Percentiles rank a stretch among this genome's conserved stretches.
Evolutionary conservation across 2,797 vertebrate species (phyloP).

Genomic region (Cryptoblepharus egeriae): DNA sequence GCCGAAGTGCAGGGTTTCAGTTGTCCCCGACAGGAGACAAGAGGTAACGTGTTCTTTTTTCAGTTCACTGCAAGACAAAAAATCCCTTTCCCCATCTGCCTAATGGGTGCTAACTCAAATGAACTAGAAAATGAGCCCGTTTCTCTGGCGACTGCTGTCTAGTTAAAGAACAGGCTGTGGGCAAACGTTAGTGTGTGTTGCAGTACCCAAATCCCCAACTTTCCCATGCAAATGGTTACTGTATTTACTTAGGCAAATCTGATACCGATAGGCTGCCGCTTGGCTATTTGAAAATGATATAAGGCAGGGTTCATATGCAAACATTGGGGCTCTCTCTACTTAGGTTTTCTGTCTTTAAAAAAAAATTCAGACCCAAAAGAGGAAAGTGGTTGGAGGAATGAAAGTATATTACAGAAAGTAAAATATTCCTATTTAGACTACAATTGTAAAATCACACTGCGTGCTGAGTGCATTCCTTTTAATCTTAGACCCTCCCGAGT

Average conservation of each 20-base stretch:
- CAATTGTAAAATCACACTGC: conserved; percentile 23
- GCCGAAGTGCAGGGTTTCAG: conserved; percentile 1
- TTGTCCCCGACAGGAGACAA: neutral
- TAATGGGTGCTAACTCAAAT: neutral
- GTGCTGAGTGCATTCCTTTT: neutral
- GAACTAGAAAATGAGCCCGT: neutral
- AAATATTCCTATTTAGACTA: conserved; percentile 17
- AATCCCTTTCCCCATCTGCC: conserved; percentile 8
- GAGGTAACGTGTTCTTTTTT: neutral
- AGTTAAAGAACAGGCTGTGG: neutral
- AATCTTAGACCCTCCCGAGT: conserved; percentile 6
- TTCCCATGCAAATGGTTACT: neutral
- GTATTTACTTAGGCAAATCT: neutral
- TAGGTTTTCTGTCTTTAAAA: neutral
- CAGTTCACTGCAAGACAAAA: conserved; percentile 8
- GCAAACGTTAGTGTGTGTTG: neutral
- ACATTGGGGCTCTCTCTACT: neutral
- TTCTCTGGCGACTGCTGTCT: conserved; percentile 33
- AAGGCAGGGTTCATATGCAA: no score
- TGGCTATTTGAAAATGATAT: conserved; percentile 5
- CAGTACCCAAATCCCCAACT: conserved; percentile 22
- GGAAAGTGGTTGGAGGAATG: neutral
- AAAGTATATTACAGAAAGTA: conserved; percentile 21
- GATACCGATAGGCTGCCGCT: conserved; percentile 5
- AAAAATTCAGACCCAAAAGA: neutral